Base-by-base conservation (phyloP, 1,140 invertebrate species). In the Drosophila cardini region DNA sequence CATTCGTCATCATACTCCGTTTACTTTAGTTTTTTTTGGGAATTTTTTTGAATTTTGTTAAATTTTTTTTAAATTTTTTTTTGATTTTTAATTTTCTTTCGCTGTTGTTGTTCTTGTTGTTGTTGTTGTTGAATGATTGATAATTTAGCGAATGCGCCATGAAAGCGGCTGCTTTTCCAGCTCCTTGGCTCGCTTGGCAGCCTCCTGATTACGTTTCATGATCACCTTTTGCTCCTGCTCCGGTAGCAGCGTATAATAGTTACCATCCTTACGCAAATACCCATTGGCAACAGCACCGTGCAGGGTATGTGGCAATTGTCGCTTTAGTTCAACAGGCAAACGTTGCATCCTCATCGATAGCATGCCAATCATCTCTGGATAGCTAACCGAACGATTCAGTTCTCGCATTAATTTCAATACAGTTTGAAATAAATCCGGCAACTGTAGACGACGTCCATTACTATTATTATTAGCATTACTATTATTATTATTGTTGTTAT, bases 121-220 rank as follows among this genome's bases (percentile, higher is more conserved):
- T 7, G 9, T 53, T 6, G 0, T 15, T 16, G 18, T 6, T 36
- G 9, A 7, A 3, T 55, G 4, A 0, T 9, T 38, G 18, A 8
- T 30, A 30, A 32, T 26, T n/a, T 80, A 86, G 8, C 83, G 83
- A 30, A 73, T 82, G 10, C 83, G 79, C 83, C 83, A 86, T 1
- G 83, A 86, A 4, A 86, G 53, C 21, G 83, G 83, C 76, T 89
- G 68, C 69, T 83, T 86, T 30, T 86, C 83, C 2, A 83, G 58
- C 58, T 86, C 83, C 69, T 79, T 86, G 57, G 83, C 83, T 6
- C 83, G 72, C 46, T 65, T 50, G 53, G 76, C 83, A 1, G 72
- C 79, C 69, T 73, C 79, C 62, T 76, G 56, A 8, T 86, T 86
- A 30, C 76, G 84, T 9, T 64, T 64, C 83, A 73, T 68, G 6